These are phyloP conservation scores for Oreochromis mossambicus DNA, from an alignment of 2,797 vertebrate genomes.

Conservation along the genomic window DNA sequence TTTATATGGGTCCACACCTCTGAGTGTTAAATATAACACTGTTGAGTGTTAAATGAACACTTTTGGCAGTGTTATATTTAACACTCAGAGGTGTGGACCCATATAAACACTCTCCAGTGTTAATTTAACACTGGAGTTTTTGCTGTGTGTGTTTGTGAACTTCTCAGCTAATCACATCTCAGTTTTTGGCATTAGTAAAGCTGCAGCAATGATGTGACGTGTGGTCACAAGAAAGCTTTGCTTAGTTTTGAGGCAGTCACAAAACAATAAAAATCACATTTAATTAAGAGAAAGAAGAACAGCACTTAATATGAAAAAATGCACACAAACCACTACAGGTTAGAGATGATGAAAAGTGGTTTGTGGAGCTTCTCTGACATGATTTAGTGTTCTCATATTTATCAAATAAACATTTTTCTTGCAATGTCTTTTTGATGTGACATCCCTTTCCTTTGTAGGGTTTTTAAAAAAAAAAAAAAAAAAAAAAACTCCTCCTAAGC, in stretches of 20 bases:
- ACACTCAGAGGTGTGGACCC: too few species aligned
- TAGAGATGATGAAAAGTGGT: neutral
- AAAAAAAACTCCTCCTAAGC: neutral
- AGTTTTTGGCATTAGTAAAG: neutral
- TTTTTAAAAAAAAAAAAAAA: neutral
- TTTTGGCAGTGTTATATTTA: too few species aligned
- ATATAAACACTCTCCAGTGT: too few species aligned
- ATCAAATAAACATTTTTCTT: neutral
- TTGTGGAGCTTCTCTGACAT: neutral
- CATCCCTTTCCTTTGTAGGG: constrained; percentile 2
- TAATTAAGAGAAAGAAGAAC: neutral
- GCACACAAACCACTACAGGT: neutral
- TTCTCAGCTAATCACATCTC: neutral
- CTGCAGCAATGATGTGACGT: neutral
- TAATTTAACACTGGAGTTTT: too few species aligned
- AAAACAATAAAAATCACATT: neutral
- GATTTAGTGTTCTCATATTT: neutral
- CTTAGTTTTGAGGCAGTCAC: neutral
- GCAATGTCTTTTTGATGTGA: neutral
- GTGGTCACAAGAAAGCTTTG: neutral
- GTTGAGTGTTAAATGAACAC: too few species aligned
- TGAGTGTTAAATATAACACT: too few species aligned
- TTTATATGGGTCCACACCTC: too few species aligned
- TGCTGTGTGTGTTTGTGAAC: neutral
- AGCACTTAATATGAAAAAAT: neutral